Evolutionary conservation across 2,113 vertebrate species (phyloP).

Genomic region (Jacana jacana): DNA sequence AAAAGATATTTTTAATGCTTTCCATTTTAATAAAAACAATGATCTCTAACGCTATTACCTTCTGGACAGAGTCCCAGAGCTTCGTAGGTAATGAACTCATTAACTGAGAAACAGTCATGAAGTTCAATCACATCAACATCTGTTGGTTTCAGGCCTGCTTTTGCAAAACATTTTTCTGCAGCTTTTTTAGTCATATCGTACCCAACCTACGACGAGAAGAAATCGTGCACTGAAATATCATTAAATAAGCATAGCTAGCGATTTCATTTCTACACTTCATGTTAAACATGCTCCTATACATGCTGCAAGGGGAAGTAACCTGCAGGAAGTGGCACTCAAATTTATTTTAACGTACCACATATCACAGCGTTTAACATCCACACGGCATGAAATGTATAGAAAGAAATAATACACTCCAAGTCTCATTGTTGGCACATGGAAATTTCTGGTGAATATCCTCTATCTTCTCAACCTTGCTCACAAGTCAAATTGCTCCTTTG

Average conservation of each 20-base stretch:
- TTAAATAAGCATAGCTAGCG: not conserved
- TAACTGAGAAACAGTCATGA: conserved; percentile 95
- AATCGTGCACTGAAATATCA: not conserved
- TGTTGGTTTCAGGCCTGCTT: conserved; percentile 78
- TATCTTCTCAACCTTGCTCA: not conserved
- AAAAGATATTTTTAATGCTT: not conserved
- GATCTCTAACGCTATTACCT: conserved; percentile 72
- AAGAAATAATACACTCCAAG: not conserved
- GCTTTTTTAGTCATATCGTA: conserved; percentile 89
- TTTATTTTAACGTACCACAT: not conserved
- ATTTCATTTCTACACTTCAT: not conserved
- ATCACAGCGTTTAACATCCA: not conserved
- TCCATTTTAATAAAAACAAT: not conserved
- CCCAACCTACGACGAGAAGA: conserved; percentile 79
- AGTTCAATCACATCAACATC: conserved; percentile 93
- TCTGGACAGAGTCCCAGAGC: conserved; percentile 91
- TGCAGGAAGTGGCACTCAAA: not conserved
- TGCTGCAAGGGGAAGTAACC: not conserved
- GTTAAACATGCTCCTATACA: not conserved
- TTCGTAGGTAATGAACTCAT: conserved; percentile 95
- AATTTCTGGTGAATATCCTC: not conserved
- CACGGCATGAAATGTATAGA: not conserved
- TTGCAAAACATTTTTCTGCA: conserved; percentile 82
- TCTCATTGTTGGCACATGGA: not conserved
- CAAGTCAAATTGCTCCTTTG: not conserved